These are phyloP conservation scores for Enteromius fasciolatus DNA, from an alignment of 2,797 vertebrate species.

Conservation along the genomic window DNA sequence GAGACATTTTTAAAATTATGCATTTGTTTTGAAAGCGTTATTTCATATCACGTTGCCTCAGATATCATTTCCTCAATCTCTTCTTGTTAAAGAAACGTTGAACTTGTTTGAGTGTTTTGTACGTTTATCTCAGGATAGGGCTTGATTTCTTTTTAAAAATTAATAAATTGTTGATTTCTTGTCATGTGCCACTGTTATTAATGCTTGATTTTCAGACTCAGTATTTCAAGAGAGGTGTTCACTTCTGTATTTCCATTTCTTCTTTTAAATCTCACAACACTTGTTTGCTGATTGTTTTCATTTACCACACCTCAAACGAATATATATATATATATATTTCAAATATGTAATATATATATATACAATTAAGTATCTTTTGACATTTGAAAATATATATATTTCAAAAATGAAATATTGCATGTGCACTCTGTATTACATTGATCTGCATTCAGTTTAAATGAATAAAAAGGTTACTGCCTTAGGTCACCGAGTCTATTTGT, in stretches of 20 bases:
- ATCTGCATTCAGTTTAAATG: conserved; percentile 78
- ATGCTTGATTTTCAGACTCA: conserved; percentile 62
- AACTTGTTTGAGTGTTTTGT: conserved; percentile 62
- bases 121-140: conserved; percentile 69
- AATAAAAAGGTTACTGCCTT: conserved; percentile 70
- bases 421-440: conserved; percentile 79
- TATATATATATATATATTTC: conserved; percentile 36
- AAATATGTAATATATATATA: conserved; percentile 20
- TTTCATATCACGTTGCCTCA: conserved; percentile 31
- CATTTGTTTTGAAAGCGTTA: conserved; percentile 26
- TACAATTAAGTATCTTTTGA: conserved; percentile 68
- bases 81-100: conserved; percentile 58
- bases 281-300: conserved; percentile 64
- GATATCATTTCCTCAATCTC: conserved; percentile 39
- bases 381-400: conserved; percentile 45
- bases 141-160: conserved; percentile 62
- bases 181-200: conserved; percentile 59
- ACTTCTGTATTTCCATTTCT: conserved; percentile 69
- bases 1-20: conserved; percentile 21
- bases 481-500: conserved; percentile 8
- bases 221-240: conserved; percentile 61
- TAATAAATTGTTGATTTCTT: conserved; percentile 50
- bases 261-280: conserved; percentile 65
- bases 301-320: conserved; percentile 71
- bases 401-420: conserved; percentile 78